Base-by-base conservation (phyloP, 2,888 invertebrate genomes). In the Eutolmus rufibarbis region DNA sequence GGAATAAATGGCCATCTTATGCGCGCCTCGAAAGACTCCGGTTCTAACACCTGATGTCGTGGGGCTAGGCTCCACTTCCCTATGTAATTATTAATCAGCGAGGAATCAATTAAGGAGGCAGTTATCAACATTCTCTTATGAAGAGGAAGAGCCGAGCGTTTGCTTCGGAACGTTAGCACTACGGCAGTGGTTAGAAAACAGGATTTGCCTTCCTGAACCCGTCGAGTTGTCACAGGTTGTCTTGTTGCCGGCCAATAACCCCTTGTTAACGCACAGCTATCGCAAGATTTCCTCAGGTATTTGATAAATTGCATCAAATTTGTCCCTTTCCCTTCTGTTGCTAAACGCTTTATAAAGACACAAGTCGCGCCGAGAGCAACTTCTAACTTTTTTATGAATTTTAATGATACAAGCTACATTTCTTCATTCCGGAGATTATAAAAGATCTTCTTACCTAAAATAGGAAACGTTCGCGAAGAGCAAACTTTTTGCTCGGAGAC, bases 241-340 rank as follows among this genome's bases (percentile, higher is more conserved):
- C 43, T 78, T 87, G 84, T 86, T 87, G 84, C 77, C 66, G 66
- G 88, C 84, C 88, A 88, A 88, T 82, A 87, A 88, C 88, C 88
- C 87, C 77, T 77, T 40, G 78, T 66, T 66, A 86, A 86, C 37
- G 46, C 78, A 51, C 78, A 87, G 87, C 46, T 57, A 87, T 40
- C 79, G 74, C 79, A 86, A 86, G 56, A 78, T 51, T 82, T 74
- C 81, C 81, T 82, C 76, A 87, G 87, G 87, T 84, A 87, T 87
- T 88, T 88, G 88, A 88, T 88, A 88, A 88, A 88, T 88, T 84
- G 84, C 88, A 88, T 88, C 87, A 88, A 88, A 88, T 81, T 81
- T 81, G 81, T 81, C 81, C 81, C 56, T 81, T 81, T 81, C 28
- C 34, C 46, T 56, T 76, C 76, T 76, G 34, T n/a, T 51, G 46